These are phyloP conservation scores for Charadrius vociferus DNA, from an alignment of 2,113 vertebrate genomes.

Conservation along the genomic window DNA sequence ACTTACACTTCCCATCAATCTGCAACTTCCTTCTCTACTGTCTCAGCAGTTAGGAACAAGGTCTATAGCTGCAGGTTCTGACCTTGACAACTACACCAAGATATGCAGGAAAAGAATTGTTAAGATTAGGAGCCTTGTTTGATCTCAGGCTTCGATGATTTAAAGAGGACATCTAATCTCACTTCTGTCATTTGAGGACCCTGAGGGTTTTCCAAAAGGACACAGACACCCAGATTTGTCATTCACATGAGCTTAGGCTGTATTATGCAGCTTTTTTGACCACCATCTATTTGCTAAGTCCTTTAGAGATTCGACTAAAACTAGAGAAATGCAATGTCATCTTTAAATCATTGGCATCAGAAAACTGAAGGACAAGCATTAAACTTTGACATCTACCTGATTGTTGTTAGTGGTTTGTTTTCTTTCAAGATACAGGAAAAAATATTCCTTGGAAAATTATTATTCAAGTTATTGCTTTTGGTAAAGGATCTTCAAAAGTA, in stretches of 20 bases:
- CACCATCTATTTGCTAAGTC: conserved; percentile 11
- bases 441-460: neutral
- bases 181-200: conserved; percentile 34
- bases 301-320: neutral
- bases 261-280: conserved; percentile 53
- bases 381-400: neutral
- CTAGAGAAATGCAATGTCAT: neutral
- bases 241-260: conserved; percentile 62
- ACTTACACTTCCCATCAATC: neutral
- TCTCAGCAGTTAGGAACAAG: neutral
- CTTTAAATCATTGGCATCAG: conserved; percentile 37
- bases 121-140: conserved; percentile 48
- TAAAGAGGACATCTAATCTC: conserved; percentile 63
- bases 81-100: neutral
- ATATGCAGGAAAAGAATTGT: conserved; percentile 34
- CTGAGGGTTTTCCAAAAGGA: conserved; percentile 47
- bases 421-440: neutral
- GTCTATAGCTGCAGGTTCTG: neutral
- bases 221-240: conserved; percentile 31
- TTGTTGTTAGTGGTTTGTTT: neutral
- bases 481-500: neutral
- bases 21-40: neutral
- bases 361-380: conserved; percentile 9
- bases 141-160: conserved; percentile 56
- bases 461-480: neutral